A percentile compares a stretch with the other conserved stretches of the same genome.
These are phyloP conservation scores for Propsilocerus akamusi DNA, from an alignment of 1,140 invertebrate genomes.

Conservation along the genomic window DNA sequence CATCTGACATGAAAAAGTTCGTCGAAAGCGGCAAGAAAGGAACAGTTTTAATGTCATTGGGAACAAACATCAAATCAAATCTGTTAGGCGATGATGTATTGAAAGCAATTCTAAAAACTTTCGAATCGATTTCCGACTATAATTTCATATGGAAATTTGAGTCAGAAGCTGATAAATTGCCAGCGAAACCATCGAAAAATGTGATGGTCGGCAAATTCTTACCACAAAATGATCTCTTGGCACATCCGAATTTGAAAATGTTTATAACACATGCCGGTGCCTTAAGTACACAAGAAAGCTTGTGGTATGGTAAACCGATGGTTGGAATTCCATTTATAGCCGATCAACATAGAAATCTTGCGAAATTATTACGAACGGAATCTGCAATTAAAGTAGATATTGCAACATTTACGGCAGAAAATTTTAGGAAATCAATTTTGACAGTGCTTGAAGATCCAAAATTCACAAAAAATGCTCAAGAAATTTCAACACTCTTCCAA, in stretches of 20 bases:
- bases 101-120: background rate
- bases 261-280: slow-evolving; percentile 39
- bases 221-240: slow-evolving; percentile 16
- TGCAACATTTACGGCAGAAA: slow-evolving; percentile 9
- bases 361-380: slow-evolving; percentile 7
- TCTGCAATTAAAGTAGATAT: slow-evolving; percentile 10
- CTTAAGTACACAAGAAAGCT: slow-evolving; percentile 32
- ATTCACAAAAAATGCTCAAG: slow-evolving; percentile 19
- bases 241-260: slow-evolving; percentile 24
- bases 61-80: background rate
- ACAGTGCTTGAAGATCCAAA: slow-evolving; percentile 12
- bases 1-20: background rate
- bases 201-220: background rate
- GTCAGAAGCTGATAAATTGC: background rate
- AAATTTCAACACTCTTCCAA: slow-evolving; percentile 19
- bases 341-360: slow-evolving; percentile 8
- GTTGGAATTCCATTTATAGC: slow-evolving; percentile 11
- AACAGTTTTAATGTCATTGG: background rate
- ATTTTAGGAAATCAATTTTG: slow-evolving; percentile 7
- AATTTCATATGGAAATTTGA: slow-evolving; percentile 1
- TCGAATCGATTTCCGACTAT: background rate
- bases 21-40: background rate
- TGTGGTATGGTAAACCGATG: slow-evolving; percentile 31
- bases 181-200: background rate
- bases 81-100: background rate